Evolutionary conservation across 2,888 invertebrate genomes (phyloP), one percentile per base, ranked within the genome.

Genomic region (Aproaerema taeniolella): DNA sequence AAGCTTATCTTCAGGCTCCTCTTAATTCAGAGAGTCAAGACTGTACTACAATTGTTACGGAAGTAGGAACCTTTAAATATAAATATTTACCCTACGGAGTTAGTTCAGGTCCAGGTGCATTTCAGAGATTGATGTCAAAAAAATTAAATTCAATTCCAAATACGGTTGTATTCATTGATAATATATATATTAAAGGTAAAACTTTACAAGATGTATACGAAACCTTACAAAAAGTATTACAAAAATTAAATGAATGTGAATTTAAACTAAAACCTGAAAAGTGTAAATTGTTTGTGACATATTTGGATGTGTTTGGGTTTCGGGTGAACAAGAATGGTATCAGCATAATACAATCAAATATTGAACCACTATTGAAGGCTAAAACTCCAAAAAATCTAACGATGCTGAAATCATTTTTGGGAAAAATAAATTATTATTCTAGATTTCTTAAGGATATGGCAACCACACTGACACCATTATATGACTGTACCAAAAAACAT

Each of bases 1-100:
- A 48, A 16, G 50, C 48, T 2, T 48, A 48, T 15, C 14, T 42
- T 17, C 49, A 51, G 14, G 51, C 47, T 20, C 38, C 41, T 1
- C 35, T 48, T 8, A 20, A 31, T 24, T 24, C 30, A 35, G 31
- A 33, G 4, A 33, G 35, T 7, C 42, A 49, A 37, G 31, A 44
- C 3, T 32, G 17, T 1, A 43, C 43, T n/a, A 32, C 29, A 3
- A 43, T 48, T 41, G 38, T 48, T 4, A 48, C 45, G 3, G 48
- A 43, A n/a, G 2, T 26, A 12, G 45, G 45, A 1, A 45, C 36
- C 3, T 45, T 14, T 31, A 45, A 43, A 17, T 48, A 38, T 9
- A 31, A 33, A 31, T 47, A 45, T 7, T 33, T 46, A 15, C 42
- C 44, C 8, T 44, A 42, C 29, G 41, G 43, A 8, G 37, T 47